phyloP scores from a whole-genome alignment of 2,113 vertebrate genomes.

The Phalacrocorax carbo region DNA sequence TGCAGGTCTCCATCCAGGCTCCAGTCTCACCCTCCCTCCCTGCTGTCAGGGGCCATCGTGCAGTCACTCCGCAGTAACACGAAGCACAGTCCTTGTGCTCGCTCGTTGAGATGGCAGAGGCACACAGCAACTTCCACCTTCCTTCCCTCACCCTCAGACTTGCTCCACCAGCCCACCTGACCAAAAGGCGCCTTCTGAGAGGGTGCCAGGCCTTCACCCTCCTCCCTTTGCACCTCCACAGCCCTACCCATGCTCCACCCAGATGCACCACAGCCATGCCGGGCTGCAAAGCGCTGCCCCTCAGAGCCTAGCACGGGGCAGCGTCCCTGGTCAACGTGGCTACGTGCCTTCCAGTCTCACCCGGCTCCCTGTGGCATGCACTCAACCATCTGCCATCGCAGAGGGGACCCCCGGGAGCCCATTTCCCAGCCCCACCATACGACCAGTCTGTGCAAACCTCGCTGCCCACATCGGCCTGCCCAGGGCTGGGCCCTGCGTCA shows the following conservation, averaged over 20 bases:
- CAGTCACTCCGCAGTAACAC: background rate
- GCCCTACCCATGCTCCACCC: background rate
- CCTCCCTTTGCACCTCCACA: background rate
- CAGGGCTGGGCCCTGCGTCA: background rate
- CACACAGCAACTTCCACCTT: background rate
- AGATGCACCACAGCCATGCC: fast-evolving
- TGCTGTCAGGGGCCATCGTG: background rate
- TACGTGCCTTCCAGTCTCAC: background rate
- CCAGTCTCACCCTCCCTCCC: background rate
- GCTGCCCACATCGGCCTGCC: background rate
- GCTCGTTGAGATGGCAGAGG: fast-evolving
- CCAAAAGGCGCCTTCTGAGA: background rate
- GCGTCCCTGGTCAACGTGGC: fast-evolving
- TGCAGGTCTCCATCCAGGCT: background rate
- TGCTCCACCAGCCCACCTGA: background rate
- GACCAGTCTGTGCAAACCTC: background rate
- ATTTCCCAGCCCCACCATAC: background rate
- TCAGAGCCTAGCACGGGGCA: fast-evolving
- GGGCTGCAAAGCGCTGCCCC: background rate
- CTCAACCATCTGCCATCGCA: background rate
- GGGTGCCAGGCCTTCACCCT: background rate
- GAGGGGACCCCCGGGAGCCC: background rate
- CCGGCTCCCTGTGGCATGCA: fast-evolving
- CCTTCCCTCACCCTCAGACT: background rate
- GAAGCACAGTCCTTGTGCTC: background rate